Evolutionary conservation across 2,888 invertebrate genomes (phyloP).

Genomic region (Seira musarum): DNA sequence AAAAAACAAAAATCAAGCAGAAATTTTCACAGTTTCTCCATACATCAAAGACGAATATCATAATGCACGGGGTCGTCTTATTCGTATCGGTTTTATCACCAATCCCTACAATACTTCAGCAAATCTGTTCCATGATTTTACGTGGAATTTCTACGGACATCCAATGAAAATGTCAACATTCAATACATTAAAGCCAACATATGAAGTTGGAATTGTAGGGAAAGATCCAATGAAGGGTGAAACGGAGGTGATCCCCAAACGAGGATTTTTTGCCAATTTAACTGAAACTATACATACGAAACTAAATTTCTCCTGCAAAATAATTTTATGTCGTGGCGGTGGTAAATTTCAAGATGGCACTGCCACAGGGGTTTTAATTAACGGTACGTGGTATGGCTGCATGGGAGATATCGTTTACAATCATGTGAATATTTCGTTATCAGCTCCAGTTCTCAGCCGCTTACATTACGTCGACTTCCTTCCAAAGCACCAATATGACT

Average conservation of each 20-base stretch:
- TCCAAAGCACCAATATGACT: constrained; percentile 37
- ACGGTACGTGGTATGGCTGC: constrained; percentile 41
- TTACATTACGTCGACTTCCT: constrained; percentile 26
- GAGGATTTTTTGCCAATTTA: neutral
- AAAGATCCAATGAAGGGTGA: neutral
- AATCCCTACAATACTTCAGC: neutral
- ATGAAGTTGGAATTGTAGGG: constrained; percentile 8
- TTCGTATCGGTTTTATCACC: neutral
- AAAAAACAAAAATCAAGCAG: neutral
- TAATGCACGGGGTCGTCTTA: too few relatives aligned
- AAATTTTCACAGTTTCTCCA: neutral
- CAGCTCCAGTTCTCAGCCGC: constrained; percentile 24
- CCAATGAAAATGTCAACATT: constrained; percentile 36
- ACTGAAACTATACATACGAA: constrained; percentile 5
- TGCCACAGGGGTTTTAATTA: constrained; percentile 20
- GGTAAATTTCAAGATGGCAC: constrained; percentile 26
- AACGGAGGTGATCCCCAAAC: neutral
- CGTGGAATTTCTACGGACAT: constrained; percentile 41
- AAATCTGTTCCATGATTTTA: constrained; percentile 39
- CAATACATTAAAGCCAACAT: constrained; percentile 36
- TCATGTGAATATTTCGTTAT: constrained; percentile 19
- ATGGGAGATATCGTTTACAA: constrained; percentile 22
- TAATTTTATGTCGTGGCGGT: neutral
- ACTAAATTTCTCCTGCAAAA: constrained; percentile 27
- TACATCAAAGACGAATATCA: neutral